Base-by-base conservation (phyloP, 2,888 invertebrate genomes). In the Eupithecia abbreviata region DNA sequence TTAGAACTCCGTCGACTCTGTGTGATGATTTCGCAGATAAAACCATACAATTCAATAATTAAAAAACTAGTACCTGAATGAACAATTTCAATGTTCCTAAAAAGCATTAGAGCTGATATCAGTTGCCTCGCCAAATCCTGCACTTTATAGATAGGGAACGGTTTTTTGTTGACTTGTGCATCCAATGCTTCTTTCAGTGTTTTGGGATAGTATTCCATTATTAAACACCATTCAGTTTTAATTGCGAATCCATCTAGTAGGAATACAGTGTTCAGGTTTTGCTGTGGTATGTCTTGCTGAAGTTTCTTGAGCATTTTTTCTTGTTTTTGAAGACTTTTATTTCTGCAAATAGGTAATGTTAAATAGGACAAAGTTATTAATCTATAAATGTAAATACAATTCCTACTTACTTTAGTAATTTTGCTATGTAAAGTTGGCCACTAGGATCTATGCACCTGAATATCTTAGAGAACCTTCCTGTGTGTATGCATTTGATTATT, bases 161-260 rank as follows among this genome's bases (percentile, higher is more conserved):
- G 74, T 73, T 80, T 84, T 0, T 82, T 43, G 2, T 18, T 18
- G 18, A 3, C 0, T 75, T 73, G 18, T 78, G 80, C 18, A 79
- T 80, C 2, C 51, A 92, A 75, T 0, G 82, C 87, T 80, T 89
- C 73, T 9, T 74, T 42, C 71, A 93, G 82, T 71, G 87, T 92
- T 69, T 77, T 85, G 1, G 92, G 89, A 79, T 88, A 93, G 78
- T 87, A 92, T 13, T 92, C 90, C 79, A 89, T 88, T 18, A 93
- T 66, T 13, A 86, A 87, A 80, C 90, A 92, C 86, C 87, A 88
- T 0, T 76, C 72, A 15, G 77, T 76, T 0, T 73, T 73, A 2
- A 87, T 13, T 15, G 49, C 41, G 71, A 91, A 91, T n/a, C 82
- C 80, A 15, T 82, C 77, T 0, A 87, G 76, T 15, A 90, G 73